Evolutionary conservation across 2,888 invertebrate genomes (phyloP).

Genomic region (Heliconius ismenius): DNA sequence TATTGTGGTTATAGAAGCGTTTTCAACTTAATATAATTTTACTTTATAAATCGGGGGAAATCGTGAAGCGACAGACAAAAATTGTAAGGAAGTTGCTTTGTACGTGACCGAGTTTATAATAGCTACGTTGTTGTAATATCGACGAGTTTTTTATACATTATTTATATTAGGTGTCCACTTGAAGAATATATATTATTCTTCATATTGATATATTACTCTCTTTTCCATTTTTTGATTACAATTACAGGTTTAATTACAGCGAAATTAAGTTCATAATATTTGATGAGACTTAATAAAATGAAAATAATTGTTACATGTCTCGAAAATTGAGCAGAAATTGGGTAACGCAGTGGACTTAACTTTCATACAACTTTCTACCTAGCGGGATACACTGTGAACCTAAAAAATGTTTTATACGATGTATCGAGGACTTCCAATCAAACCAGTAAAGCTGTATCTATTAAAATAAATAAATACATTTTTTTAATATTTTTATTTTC

Average conservation of each 20-base stretch:
- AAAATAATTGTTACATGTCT: not conserved
- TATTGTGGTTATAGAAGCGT: constrained; percentile 11
- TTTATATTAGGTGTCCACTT: constrained; percentile 8
- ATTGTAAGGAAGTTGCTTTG: constrained; percentile 23
- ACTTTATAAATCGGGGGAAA: constrained; percentile 21
- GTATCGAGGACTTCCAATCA: not conserved
- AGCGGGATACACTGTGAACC: not conserved
- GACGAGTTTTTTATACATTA: constrained; percentile 1
- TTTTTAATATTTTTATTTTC: too few species aligned
- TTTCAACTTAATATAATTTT: constrained; percentile 22
- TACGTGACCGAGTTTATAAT: constrained; percentile 25
- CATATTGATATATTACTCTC: not conserved
- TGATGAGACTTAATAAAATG: too few species aligned
- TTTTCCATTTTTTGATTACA: too few species aligned
- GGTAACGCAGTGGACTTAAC: not conserved
- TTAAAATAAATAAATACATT: too few species aligned
- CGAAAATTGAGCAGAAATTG: not conserved
- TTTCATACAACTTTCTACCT: too few species aligned
- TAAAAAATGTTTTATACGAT: not conserved
- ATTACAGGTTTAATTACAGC: too few species aligned
- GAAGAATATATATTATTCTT: not conserved
- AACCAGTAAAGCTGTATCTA: not conserved
- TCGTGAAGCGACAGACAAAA: constrained; percentile 30
- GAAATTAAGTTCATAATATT: too few species aligned
- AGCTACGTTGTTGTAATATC: constrained; percentile 16